Evolutionary conservation across 2,113 vertebrate genomes (phyloP).

Genomic region (Chlorodrepanis virens): DNA sequence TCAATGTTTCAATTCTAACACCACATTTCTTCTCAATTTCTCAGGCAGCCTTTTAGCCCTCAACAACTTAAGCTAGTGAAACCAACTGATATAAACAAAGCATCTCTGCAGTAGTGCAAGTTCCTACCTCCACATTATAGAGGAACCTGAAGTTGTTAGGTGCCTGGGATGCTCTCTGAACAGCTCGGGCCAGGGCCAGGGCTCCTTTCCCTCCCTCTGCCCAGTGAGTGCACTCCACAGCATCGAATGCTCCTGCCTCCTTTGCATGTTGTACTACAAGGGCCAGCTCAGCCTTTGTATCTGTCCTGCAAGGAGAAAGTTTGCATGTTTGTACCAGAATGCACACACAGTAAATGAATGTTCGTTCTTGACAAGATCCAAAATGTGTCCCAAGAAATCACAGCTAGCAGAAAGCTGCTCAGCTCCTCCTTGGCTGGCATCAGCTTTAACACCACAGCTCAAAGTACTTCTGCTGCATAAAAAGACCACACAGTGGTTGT

Average conservation of each 20-base stretch:
- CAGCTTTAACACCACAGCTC: neutral
- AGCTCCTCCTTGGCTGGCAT: neutral
- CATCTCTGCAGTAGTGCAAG: neutral
- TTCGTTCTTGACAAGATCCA: neutral
- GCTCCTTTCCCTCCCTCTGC: slow-evolving; percentile 92
- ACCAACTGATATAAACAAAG: neutral
- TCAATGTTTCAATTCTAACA: neutral
- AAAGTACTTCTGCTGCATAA: neutral
- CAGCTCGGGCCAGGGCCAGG: slow-evolving; percentile 80
- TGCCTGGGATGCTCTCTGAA: slow-evolving; percentile 84
- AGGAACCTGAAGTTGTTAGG: slow-evolving; percentile 91
- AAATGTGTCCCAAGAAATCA: neutral
- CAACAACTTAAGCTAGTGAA: neutral
- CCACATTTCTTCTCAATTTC: neutral
- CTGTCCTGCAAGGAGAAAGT: slow-evolving; percentile 77
- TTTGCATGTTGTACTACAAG: slow-evolving; percentile 84
- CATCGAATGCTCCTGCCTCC: slow-evolving; percentile 90
- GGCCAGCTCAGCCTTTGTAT: slow-evolving; percentile 86
- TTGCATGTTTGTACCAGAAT: neutral
- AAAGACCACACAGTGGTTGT: neutral
- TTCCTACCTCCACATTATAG: slow-evolving; percentile 86
- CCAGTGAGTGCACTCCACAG: slow-evolving; percentile 92
- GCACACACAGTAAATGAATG: neutral
- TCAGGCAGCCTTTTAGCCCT: neutral
- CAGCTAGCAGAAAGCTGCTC: neutral